Base-by-base conservation (phyloP, 2,113 vertebrate species). In the Bufo gargarizans region DNA sequence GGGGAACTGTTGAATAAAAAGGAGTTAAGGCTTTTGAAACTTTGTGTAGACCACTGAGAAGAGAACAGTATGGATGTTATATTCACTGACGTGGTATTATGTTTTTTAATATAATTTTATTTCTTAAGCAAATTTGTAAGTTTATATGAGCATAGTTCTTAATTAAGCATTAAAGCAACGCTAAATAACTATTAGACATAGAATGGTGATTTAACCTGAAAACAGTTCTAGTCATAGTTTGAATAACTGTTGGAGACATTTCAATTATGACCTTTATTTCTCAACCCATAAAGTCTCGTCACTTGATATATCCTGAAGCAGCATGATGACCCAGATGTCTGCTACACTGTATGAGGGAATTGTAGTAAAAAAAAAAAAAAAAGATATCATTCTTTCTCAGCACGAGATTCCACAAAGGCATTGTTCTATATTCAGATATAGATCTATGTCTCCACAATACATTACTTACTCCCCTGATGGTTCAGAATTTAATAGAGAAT, bases 381-480 rank as follows among this genome's bases (percentile, higher is more conserved):
- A 45, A 80, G 55, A 80, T 65, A 50, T 53, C 79, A 86, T 86
- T 80, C 59, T 53, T 71, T 71, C 16, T 2, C 22, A 80, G 85
- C 85, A 80, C n/a, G 50, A 67, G 61, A 87, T 69, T 69, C 50
- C 61, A 78, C 77, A 43, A 71, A 79, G 65, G 77, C 61, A 71
- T 80, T 87, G 76, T 80, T 87, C 63, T 63, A 80, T 33, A 87
- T 80, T 55, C 86, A 86, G 85, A 86, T 86, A 86, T 86, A 86
- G 85, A 86, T 86, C 85, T 67, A 55, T 86, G 47, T 79, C 85
- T 80, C 17, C n/a, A 58, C 77, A 87, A 80, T 80, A 20, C 61
- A 80, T 87, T 87, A 65, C 86, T 81, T 61, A 16, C 86, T 87
- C 77, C 86, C 86, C 17, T 12, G 77, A 87, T 53, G n/a, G 9